Base-by-base conservation (phyloP, 2,797 vertebrate species). In the Amazona ochrocephala region DNA sequence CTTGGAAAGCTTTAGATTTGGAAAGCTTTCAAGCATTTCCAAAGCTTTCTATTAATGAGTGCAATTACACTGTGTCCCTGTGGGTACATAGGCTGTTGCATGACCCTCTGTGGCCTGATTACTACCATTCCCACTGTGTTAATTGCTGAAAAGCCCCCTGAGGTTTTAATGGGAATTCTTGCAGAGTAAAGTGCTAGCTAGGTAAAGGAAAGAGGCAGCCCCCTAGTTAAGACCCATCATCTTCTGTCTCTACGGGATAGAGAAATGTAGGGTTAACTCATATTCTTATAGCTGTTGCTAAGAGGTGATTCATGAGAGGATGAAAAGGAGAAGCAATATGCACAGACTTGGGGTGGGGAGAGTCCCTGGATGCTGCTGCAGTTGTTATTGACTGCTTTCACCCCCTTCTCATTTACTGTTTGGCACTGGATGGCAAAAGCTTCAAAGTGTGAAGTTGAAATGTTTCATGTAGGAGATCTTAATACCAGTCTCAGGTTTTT, bases 61-160 rank as follows among this genome's bases (percentile, higher is more conserved):
- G 53, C n/a, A 80, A 39, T 80, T 67, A 42, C 27, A 6, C 8
- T 65, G 62, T 47, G 54, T 44, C 54, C 72, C 82, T 89, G 62
- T 84, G 79, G 82, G 83, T 44, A 90, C 83, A 92, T 68, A 83
- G 47, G 41, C 70, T 87, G 73, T 44, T 89, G 82, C 42, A 26
- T 11, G 16, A 74, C 61, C 70, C 72, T 1, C 26, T 85, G 45
- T 68, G 62, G 66, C 70, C 72, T 91, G 65, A 90, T 93, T 91
- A 41, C 65, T 75, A 32, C 75, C 30, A 13, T 93, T 83, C 76
- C 84, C 13, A 26, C 73, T 66, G 89, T 51, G 84, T 70, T 94
- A 95, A 94, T 94, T 89, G 73, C 86, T 90, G 82, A 87, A 87
- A 93, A 94, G 34, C 58, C 9, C 68, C 75, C 72, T 66, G 73